Conservation (phyloP, 2,888 invertebrate species). For the Cistogaster globosa region DNA sequence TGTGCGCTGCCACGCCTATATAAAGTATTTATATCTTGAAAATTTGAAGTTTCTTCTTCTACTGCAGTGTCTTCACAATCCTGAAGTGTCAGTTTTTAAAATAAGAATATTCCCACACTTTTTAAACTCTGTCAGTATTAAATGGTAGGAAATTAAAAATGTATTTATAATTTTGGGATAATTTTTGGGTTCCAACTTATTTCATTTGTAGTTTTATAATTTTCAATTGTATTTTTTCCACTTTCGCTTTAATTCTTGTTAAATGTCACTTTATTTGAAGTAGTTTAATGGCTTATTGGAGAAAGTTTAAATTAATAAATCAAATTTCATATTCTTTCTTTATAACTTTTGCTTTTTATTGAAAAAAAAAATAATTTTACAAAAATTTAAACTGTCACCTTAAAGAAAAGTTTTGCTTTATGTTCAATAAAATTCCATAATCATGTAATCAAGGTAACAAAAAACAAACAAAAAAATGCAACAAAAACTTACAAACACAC, state of each 20-base stretch:
- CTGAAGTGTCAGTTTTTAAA: too few relatives aligned
- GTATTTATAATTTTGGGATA: too few relatives aligned
- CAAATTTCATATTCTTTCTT: neutral
- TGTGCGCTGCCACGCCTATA: too few relatives aligned
- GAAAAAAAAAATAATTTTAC: neutral
- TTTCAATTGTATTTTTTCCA: too few relatives aligned
- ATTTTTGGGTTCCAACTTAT: too few relatives aligned
- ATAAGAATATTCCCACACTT: too few relatives aligned
- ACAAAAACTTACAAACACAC: slow-evolving; percentile 39
- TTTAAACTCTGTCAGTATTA: too few relatives aligned
- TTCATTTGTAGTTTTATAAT: too few relatives aligned
- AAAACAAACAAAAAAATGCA: slow-evolving; percentile 10
- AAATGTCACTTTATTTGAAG: neutral
- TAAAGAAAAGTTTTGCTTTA: slow-evolving; percentile 5
- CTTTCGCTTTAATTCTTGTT: neutral
- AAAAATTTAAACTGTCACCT: slow-evolving; percentile 8
- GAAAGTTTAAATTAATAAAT: slow-evolving; percentile 7
- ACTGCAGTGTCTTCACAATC: too few relatives aligned
- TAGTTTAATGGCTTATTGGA: neutral
- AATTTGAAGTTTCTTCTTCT: too few relatives aligned
- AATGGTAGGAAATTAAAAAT: too few relatives aligned
- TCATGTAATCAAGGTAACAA: neutral
- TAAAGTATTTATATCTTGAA: too few relatives aligned
- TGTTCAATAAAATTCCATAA: neutral
- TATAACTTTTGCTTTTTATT: neutral